A percentile compares a stretch with the other conserved stretches of the same genome.
phyloP scores from a whole-genome alignment of 2,888 invertebrate genomes.

The Hypolimnas misippus region DNA sequence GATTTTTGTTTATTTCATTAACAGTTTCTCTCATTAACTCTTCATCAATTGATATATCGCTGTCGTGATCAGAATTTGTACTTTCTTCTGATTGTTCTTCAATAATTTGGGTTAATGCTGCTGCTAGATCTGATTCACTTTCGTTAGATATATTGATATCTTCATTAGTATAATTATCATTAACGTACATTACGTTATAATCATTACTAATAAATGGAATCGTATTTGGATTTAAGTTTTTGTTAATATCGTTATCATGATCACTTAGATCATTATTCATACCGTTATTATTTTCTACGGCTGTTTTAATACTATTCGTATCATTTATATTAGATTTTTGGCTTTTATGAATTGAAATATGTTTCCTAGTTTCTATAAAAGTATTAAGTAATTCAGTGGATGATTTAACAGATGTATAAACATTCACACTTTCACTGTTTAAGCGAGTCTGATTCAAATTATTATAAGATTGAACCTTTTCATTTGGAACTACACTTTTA shows the following conservation, averaged over 20 bases:
- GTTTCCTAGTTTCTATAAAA: conserved; percentile 15
- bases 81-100: conserved; percentile 51
- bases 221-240: not conserved
- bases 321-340: not conserved
- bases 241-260: not conserved
- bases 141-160: conserved; percentile 47
- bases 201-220: not conserved
- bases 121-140: conserved; percentile 55
- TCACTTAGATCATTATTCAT: not conserved
- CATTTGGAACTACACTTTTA: conserved; percentile 18
- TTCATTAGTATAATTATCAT: conserved; percentile 20
- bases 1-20: conserved; percentile 62
- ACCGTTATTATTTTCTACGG: not conserved
- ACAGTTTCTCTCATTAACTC: conserved; percentile 63
- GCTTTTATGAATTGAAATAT: not conserved
- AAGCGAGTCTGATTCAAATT: not conserved
- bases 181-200: not conserved
- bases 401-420: conserved; percentile 38
- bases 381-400: conserved; percentile 45
- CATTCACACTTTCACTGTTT: not conserved
- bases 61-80: conserved; percentile 40
- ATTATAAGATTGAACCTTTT: conserved; percentile 18
- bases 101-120: conserved; percentile 69
- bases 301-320: not conserved
- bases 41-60: conserved; percentile 58